phyloP scores from a whole-genome alignment of 2,113 vertebrate genomes.

The Alaudala cheleensis region DNA sequence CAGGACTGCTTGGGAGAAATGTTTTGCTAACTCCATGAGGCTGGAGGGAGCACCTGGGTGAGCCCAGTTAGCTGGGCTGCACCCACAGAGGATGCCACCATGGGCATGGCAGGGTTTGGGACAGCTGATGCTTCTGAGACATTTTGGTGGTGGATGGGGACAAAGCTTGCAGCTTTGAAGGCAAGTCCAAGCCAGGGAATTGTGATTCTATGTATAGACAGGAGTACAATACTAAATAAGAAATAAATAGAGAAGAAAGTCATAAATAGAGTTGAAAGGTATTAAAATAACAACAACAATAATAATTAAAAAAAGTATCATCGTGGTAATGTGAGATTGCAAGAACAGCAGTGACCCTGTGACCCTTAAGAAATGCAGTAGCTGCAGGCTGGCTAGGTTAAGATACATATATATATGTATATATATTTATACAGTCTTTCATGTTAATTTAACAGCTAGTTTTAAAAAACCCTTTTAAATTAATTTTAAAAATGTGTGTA shows the following conservation, averaged over 20 bases:
- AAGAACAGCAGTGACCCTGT: conserved; percentile 35
- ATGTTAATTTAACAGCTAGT: conserved; percentile 47
- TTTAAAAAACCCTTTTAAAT: neutral
- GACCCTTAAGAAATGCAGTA: conserved; percentile 24
- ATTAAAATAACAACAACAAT: conserved; percentile 24
- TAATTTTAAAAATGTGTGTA: neutral
- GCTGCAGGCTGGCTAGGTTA: neutral
- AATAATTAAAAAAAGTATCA: neutral
- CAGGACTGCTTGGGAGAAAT: neutral
- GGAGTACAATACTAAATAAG: conserved; percentile 20
- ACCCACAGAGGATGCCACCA: neutral
- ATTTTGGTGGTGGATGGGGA: neutral
- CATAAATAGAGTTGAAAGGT: conserved; percentile 43
- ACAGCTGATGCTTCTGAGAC: accelerated
- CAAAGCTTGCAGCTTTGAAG: neutral
- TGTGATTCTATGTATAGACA: neutral
- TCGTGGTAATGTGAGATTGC: neutral
- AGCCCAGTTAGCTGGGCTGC: neutral
- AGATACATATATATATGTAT: neutral
- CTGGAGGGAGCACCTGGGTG: neutral
- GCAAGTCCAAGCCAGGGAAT: neutral
- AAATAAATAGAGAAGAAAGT: conserved; percentile 54
- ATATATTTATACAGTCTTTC: conserved; percentile 1
- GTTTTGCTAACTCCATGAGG: neutral
- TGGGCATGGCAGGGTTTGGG: accelerated